Conservation (phyloP, 2,888 invertebrate species). For the Eristalinus sepulchralis region DNA sequence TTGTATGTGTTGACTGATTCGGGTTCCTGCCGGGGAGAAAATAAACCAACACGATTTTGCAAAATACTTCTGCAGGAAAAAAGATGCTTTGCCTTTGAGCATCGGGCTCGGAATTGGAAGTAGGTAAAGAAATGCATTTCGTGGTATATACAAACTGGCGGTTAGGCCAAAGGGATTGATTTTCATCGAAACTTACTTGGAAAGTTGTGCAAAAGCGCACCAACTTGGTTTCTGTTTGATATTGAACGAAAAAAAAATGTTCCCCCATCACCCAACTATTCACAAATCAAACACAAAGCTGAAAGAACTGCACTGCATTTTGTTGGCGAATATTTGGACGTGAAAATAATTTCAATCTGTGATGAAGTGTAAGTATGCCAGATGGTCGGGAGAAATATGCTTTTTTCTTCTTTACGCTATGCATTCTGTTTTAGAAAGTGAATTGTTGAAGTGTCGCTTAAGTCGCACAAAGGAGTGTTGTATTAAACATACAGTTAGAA, state of each 20-base stretch:
- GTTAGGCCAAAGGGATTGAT: not conserved
- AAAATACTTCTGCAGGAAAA: not conserved
- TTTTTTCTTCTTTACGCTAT: too few species aligned
- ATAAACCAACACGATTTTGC: not conserved
- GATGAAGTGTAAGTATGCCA: too few species aligned
- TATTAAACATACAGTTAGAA: too few species aligned
- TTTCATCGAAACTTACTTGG: not conserved
- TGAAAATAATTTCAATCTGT: too few species aligned
- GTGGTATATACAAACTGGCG: not conserved
- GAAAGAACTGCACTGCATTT: too few species aligned
- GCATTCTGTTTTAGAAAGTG: too few species aligned
- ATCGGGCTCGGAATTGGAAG: not conserved
- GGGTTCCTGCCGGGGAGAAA: conserved; percentile 19
- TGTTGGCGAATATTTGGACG: too few species aligned
- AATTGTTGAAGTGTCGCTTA: too few species aligned
- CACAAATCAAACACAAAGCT: too few species aligned
- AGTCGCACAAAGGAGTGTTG: too few species aligned
- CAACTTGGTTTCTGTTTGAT: not conserved
- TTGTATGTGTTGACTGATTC: conserved; percentile 32
- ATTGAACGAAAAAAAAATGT: not conserved
- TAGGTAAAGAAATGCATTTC: not conserved
- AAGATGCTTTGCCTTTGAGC: not conserved
- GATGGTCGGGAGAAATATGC: too few species aligned
- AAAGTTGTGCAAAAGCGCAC: not conserved
- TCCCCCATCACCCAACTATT: too few species aligned